Conservation (phyloP, 2,888 invertebrate species). For the Oligia latruncula region DNA sequence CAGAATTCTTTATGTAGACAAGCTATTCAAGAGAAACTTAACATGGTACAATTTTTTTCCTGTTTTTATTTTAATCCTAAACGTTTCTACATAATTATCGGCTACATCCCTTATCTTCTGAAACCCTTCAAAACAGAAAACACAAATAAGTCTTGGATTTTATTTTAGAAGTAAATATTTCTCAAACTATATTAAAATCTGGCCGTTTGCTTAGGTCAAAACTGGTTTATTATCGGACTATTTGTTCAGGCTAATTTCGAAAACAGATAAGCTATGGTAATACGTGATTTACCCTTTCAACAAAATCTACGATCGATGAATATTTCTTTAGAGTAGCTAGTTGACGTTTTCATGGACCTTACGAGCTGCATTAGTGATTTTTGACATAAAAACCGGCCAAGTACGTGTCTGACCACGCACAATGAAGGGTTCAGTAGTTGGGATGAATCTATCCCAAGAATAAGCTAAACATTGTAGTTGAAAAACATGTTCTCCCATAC, state of each 20-base stretch:
- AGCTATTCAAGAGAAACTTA: not conserved
- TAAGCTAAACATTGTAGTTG: too few relatives aligned
- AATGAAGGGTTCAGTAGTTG: not conserved
- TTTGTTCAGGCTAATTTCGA: conserved; percentile 55
- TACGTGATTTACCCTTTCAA: conserved; percentile 39
- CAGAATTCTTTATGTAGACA: not conserved
- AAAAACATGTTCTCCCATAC: too few relatives aligned
- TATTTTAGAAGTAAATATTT: conserved; percentile 9
- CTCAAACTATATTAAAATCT: conserved; percentile 19
- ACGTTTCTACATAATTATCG: not conserved
- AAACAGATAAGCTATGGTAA: conserved; percentile 51
- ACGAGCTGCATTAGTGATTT: not conserved
- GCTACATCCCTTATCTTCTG: not conserved
- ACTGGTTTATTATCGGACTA: conserved; percentile 53
- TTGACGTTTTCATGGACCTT: not conserved
- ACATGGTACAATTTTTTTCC: not conserved
- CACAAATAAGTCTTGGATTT: not conserved
- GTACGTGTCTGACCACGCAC: too few relatives aligned
- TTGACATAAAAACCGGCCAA: not conserved
- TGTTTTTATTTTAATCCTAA: not conserved
- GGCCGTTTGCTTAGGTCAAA: conserved; percentile 15
- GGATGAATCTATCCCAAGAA: too few relatives aligned
- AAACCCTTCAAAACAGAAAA: not conserved
- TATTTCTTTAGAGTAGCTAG: conserved; percentile 14
- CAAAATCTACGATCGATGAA: conserved; percentile 2